Base-by-base conservation (phyloP, 2,113 vertebrate genomes). In the Rhabdomys dilectus region DNA sequence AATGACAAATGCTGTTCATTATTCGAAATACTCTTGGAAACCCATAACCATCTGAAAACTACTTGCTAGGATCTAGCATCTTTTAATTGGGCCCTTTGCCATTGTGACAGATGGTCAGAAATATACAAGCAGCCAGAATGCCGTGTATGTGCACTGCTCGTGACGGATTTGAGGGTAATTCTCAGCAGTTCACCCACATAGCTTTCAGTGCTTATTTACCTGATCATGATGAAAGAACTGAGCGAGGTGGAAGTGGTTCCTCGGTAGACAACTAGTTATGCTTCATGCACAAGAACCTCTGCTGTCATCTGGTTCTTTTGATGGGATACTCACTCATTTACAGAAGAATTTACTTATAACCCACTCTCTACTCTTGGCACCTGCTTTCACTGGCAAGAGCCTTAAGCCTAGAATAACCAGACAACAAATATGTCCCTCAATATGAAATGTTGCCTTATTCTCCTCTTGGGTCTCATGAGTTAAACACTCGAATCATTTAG, bases 101-200 rank as follows among this genome's bases (percentile, higher is more conserved):
- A 98, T 96, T 97, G 95, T 77, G 96, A 98, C 98, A 98, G 98
- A 98, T 98, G 98, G 98, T 95, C 95, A 97, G 91, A 97, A 98
- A 97, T 96, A 97, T 95, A 62, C n/a, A 89, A 98, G 98, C 97
- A 97, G 97, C 98, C 98, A 97, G 97, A 97, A 98, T 97, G 96
- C 95, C 94, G 88, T 97, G 97, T 98, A 98, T 98, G 97, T 98
- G 97, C 97, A 97, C 95, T 96, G 97, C 84, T 93, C 97, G 97
- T 98, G 97, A 98, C 98, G 96, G 95, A 97, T 97, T 89, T 94
- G 97, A 98, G 89, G 97, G 98, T 95, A 97, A 97, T 97, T 98
- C 98, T 96, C 95, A 97, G 96, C 94, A 97, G 89, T 96, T 97
- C 81, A 66, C 95, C 58, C 98, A 98, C 97, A 97, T 97, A 98